Evolutionary conservation across 92 coral and sea anemone species (phyloP), one percentile per base, ranked within the genome.

Genomic region (Desmophyllum pertusum): DNA sequence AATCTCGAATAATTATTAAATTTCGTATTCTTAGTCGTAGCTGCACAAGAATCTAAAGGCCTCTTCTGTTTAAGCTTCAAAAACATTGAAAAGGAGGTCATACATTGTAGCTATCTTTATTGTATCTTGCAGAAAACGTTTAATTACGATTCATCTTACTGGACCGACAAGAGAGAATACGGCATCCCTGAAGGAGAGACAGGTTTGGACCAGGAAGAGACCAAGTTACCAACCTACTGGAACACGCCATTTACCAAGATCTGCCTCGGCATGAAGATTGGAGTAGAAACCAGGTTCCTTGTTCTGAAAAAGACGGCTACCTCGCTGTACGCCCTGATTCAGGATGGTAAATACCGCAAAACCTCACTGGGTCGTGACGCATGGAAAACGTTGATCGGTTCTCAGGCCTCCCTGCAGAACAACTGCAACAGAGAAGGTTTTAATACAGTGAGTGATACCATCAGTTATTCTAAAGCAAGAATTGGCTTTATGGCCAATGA

Each of bases 221-320:
- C 83, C 45, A 84, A 84, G 57, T 77, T 84, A n/a, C 76, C 71
- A 77, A 84, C 88, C 53, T 84, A 84, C 88, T 84, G 82, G 31
- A 71, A 66, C 74, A 75, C 80, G 18, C 83, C 88, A 15, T 84
- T 84, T 29, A 23, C 79, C 43, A 77, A 27, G 48, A 61, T 84
- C 52, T 84, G 88, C 77, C 50, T 84, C 38, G 88, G 88, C 6
- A 66, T 84, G 83, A 65, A 23, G 55, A 41, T 33, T 66, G 80
- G 50, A 21, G 68, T 66, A 25, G 55, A 14, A 1, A 42, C 77
- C n/a, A 84, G 73, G 67, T 84, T 78, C 72, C 53, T 84, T 31
- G 59, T 59, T 30, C 15, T 84, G 23, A n/a, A 76, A 17, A 37
- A 65, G 18, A 39, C 39, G 55, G 88, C 88, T 17, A 59, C 25